Percentiles rank a stretch among this genome's conserved stretches.
Evolutionary conservation across 1,140 invertebrate species (phyloP).

Genomic region (Drosophila lini): DNA sequence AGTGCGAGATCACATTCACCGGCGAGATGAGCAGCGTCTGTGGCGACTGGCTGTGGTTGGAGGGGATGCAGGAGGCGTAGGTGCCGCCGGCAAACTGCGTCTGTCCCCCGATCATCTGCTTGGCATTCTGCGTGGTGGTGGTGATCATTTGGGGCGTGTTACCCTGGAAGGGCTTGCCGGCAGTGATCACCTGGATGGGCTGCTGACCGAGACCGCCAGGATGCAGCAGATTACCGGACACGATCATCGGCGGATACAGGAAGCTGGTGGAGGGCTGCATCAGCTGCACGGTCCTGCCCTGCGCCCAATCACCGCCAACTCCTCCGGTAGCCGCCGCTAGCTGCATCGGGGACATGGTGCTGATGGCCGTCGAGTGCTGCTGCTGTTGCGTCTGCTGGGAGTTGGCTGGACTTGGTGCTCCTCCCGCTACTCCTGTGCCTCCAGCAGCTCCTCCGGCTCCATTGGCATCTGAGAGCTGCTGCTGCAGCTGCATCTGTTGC

Average conservation of each 20-base stretch:
- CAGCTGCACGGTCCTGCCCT: slow-evolving; percentile 89
- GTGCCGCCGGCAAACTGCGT: slow-evolving; percentile 86
- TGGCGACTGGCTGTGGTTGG: slow-evolving; percentile 90
- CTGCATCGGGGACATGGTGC: slow-evolving; percentile 85
- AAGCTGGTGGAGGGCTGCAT: slow-evolving; percentile 94
- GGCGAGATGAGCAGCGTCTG: slow-evolving; percentile 93
- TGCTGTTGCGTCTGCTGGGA: slow-evolving; percentile 84
- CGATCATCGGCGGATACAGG: slow-evolving; percentile 91
- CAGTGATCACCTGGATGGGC: slow-evolving; percentile 90
- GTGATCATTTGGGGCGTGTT: slow-evolving; percentile 92
- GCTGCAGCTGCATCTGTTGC: slow-evolving; percentile 85
- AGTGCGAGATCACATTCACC: slow-evolving; percentile 89
- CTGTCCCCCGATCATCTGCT: slow-evolving; percentile 87
- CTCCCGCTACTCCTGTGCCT: slow-evolving; percentile 37
- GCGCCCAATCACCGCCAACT: slow-evolving; percentile 86
- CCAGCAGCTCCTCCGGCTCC: slow-evolving; percentile 61
- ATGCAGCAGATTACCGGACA: slow-evolving; percentile 91
- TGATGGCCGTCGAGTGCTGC: slow-evolving; percentile 85
- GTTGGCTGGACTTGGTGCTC: slow-evolving; percentile 62
- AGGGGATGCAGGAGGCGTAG: slow-evolving; percentile 88
- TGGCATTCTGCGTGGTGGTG: slow-evolving; percentile 88
- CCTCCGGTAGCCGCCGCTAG: slow-evolving; percentile 79
- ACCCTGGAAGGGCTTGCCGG: slow-evolving; percentile 92
- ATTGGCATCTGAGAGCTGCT: slow-evolving; percentile 71
- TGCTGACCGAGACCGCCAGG: slow-evolving; percentile 92